These are phyloP conservation scores for Rousettus leschenaultii DNA, from an alignment of 2,113 vertebrate species.

Conservation along the genomic window DNA sequence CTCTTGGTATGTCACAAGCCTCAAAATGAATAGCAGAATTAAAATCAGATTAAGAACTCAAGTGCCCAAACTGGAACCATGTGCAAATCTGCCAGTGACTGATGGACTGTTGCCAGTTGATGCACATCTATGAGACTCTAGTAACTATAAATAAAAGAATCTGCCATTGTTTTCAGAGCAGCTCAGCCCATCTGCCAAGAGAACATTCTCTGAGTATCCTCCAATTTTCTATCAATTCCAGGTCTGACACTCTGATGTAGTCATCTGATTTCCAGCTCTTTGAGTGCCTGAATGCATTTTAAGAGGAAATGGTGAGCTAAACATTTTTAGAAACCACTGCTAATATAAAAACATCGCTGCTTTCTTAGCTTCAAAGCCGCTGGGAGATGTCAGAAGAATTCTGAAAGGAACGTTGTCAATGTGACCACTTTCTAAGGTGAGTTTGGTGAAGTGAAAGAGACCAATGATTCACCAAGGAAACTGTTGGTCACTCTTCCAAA, in stretches of 20 bases:
- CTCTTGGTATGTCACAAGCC: not conserved
- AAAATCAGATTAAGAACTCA: not conserved
- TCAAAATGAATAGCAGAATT: constrained; percentile 10
- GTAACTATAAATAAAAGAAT: constrained; percentile 35
- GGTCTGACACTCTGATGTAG: not conserved
- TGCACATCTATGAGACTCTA: constrained; percentile 41
- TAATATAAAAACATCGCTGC: not conserved
- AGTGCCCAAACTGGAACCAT: not conserved
- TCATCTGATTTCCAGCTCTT: not conserved
- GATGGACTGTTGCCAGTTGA: not conserved
- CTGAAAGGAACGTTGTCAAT: not conserved
- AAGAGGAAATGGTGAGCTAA: not conserved
- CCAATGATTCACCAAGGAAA: not conserved
- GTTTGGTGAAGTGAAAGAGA: not conserved
- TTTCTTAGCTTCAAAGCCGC: not conserved
- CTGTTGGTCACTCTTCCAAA: not conserved
- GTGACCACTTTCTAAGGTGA: not conserved
- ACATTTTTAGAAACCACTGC: not conserved
- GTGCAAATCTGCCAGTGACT: not conserved
- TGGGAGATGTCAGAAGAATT: not conserved
- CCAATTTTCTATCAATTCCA: constrained; percentile 34
- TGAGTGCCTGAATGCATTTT: not conserved
- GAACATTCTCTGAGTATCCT: not conserved
- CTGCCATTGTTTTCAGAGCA: constrained; percentile 33
- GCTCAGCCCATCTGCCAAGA: not conserved